A percentile compares a stretch with the other conserved stretches of the same genome.
These are phyloP conservation scores for Mesodorylaimus sp. DNA, from an alignment of 2,888 invertebrate species.

Conservation along the genomic window DNA sequence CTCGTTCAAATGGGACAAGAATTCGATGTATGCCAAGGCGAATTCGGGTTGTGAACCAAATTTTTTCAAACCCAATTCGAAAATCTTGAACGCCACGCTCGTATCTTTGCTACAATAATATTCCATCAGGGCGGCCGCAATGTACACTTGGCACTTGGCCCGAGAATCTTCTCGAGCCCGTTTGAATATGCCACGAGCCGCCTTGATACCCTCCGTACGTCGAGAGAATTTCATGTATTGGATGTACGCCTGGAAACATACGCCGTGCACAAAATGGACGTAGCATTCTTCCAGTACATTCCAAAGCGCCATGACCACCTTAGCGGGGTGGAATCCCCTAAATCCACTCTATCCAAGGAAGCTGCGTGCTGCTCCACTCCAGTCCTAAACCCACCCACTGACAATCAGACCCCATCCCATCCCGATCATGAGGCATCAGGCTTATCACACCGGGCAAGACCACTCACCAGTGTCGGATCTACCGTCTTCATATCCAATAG, in stretches of 20 bases:
- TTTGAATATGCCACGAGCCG: conserved; percentile 82
- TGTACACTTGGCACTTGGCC: conserved; percentile 76
- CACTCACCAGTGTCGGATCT: conserved; percentile 72
- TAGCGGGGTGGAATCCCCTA: too few species aligned
- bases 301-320: too few species aligned
- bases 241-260: conserved; percentile 66
- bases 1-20: conserved; percentile 88
- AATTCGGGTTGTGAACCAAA: conserved; percentile 87
- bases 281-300: too few species aligned
- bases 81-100: conserved; percentile 84
- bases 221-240: conserved; percentile 98
- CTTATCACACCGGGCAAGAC: neutral
- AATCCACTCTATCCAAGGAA: too few species aligned
- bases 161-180: conserved; percentile 69
- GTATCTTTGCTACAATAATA: conserved; percentile 97
- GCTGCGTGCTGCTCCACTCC: too few species aligned
- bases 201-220: conserved; percentile 89
- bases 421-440: neutral
- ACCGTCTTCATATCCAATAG: conserved; percentile 69
- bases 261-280: neutral
- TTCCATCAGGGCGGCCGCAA: conserved; percentile 93
- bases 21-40: conserved; percentile 84
- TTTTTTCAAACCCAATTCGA: conserved; percentile 89
- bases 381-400: neutral
- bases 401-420: neutral